A percentile compares a stretch with the other conserved stretches of the same genome.
These are phyloP conservation scores for Paragorgia papillata DNA, from an alignment of 92 coral and sea anemone genomes.

Conservation along the genomic window DNA sequence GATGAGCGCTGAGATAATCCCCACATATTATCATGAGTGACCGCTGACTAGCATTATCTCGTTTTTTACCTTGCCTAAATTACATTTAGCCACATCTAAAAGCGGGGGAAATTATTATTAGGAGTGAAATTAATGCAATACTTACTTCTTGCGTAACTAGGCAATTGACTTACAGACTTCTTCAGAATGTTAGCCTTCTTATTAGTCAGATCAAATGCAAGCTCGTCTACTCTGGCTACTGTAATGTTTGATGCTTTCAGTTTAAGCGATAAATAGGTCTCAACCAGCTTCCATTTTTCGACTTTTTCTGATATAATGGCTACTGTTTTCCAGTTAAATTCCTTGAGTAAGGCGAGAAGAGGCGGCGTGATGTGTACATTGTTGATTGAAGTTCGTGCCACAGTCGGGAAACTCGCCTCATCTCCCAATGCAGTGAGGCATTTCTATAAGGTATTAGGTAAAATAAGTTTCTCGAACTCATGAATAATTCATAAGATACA, in stretches of 20 bases:
- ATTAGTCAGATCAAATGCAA: neutral
- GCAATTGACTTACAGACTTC: neutral
- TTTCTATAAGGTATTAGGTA: too few relatives aligned
- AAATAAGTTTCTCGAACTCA: too few relatives aligned
- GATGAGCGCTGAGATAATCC: too few relatives aligned
- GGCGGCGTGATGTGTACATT: conserved; percentile 62
- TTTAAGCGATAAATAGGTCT: neutral
- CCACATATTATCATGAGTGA: too few relatives aligned
- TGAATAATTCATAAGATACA: too few relatives aligned
- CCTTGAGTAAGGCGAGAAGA: conserved; percentile 51
- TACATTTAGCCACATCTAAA: too few relatives aligned
- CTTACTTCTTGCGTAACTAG: conserved; percentile 24
- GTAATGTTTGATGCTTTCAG: neutral
- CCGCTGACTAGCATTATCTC: too few relatives aligned
- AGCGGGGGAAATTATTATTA: too few relatives aligned
- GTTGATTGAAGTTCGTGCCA: conserved; percentile 69
- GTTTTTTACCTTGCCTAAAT: too few relatives aligned
- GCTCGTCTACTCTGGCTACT: neutral
- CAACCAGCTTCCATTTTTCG: conserved; percentile 49
- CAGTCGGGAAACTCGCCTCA: conserved; percentile 72
- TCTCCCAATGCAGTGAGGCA: conserved; percentile 73
- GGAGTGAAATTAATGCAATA: neutral
- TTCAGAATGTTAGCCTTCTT: neutral
- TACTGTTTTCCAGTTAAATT: conserved; percentile 67
- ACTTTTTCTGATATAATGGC: conserved; percentile 60